These are phyloP conservation scores for Balanococcus diminutus DNA, from an alignment of 2,888 invertebrate genomes.

Conservation along the genomic window DNA sequence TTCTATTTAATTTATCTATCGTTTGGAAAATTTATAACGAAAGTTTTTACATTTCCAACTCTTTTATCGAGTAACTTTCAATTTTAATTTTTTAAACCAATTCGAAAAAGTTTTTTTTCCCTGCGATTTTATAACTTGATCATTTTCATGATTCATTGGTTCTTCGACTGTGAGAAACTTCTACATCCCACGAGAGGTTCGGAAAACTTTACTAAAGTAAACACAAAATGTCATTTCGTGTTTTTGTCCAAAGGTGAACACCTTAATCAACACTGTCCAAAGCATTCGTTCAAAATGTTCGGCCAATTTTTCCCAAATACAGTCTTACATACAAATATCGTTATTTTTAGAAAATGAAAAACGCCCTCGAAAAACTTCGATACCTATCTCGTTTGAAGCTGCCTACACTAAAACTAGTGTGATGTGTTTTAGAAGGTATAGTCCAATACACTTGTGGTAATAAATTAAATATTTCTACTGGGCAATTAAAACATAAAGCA, in stretches of 20 bases:
- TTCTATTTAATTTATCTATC: constrained; percentile 27
- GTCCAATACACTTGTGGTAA: not conserved
- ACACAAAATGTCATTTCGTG: not conserved
- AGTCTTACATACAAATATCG: not conserved
- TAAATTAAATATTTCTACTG: not conserved
- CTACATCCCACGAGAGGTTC: not conserved
- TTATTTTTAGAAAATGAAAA: not conserved
- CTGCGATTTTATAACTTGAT: constrained; percentile 16
- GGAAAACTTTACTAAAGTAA: not conserved
- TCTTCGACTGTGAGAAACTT: not conserved
- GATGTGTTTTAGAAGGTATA: not conserved
- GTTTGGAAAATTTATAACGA: constrained; percentile 2
- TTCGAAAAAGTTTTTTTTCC: not conserved
- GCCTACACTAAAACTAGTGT: too few species aligned
- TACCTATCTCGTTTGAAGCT: too few species aligned
- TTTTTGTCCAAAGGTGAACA: not conserved
- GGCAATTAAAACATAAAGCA: too few species aligned
- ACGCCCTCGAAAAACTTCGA: too few species aligned
- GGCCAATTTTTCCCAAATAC: not conserved
- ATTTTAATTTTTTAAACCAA: constrained; percentile 37
- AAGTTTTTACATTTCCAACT: constrained; percentile 33
- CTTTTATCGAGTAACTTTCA: constrained; percentile 39
- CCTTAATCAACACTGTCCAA: not conserved
- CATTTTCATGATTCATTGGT: constrained; percentile 22
- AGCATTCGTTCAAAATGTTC: not conserved